These are phyloP conservation scores for Erpobdella octoculata DNA, from an alignment of 2,888 invertebrate genomes.

Conservation along the genomic window DNA sequence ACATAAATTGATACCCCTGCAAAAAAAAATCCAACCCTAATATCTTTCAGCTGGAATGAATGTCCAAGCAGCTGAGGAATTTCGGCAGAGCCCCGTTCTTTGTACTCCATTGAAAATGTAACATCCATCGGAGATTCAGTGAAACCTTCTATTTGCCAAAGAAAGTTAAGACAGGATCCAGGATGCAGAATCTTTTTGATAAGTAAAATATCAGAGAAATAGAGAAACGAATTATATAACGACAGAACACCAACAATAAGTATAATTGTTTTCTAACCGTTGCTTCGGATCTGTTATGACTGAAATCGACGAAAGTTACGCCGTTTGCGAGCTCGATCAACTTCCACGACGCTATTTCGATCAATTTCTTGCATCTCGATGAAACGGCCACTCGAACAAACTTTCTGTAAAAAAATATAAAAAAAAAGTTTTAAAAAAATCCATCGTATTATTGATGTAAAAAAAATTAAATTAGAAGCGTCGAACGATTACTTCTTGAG, in stretches of 20 bases:
- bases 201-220: not conserved
- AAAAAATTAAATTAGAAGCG: too few species aligned
- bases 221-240: too few species aligned
- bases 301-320: not conserved
- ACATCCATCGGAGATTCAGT: not conserved
- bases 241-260: not conserved
- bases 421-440: not conserved
- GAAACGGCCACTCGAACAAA: not conserved
- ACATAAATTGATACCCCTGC: not conserved
- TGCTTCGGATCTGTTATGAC: too few species aligned
- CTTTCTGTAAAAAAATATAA: not conserved
- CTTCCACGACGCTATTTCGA: not conserved
- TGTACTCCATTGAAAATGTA: not conserved
- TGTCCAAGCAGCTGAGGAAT: not conserved
- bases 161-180: too few species aligned
- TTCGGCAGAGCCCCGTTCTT: not conserved
- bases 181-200: not conserved
- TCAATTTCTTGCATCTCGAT: not conserved
- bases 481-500: not conserved
- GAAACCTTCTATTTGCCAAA: not conserved
- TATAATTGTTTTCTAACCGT: not conserved
- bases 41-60: not conserved
- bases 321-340: not conserved
- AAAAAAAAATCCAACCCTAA: not conserved
- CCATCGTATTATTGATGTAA: not conserved